phyloP scores from a whole-genome alignment of 2,113 vertebrate species.

The Serinus canaria region DNA sequence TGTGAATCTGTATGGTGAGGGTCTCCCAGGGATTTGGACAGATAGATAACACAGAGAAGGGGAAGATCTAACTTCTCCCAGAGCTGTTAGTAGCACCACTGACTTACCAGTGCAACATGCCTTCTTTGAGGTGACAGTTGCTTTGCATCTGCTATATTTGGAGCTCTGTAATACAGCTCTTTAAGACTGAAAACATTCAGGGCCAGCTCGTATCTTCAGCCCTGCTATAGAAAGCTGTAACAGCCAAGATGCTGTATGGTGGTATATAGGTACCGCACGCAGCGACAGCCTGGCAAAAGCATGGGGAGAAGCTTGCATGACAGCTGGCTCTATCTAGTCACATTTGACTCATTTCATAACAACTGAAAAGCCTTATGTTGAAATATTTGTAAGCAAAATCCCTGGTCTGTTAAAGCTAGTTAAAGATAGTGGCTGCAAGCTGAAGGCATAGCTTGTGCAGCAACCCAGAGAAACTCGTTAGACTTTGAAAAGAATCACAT shows the following conservation, averaged over 20 bases:
- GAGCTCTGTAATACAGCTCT: background rate
- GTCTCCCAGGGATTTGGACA: background rate
- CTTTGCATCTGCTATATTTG: background rate
- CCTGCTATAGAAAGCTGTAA: background rate
- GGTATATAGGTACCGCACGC: background rate
- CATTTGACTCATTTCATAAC: conserved; percentile 46
- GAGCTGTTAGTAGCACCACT: accelerated
- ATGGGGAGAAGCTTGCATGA: conserved; percentile 27
- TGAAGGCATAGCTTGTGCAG: background rate
- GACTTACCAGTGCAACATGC: background rate
- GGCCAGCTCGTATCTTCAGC: background rate
- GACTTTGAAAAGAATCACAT: background rate
- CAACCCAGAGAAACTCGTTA: background rate
- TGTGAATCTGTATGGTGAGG: background rate
- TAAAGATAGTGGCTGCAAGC: background rate
- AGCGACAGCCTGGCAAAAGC: background rate
- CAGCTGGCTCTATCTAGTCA: conserved; percentile 38
- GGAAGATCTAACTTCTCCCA: background rate
- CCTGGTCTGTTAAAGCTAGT: background rate
- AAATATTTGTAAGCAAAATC: conserved; percentile 55
- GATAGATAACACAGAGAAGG: background rate
- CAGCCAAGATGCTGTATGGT: background rate
- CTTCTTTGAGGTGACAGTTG: background rate
- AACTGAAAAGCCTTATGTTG: conserved; percentile 46
- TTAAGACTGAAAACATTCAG: background rate